These are phyloP conservation scores for Melopsittacus undulatus DNA, from an alignment of 2,797 vertebrate species.

Conservation along the genomic window DNA sequence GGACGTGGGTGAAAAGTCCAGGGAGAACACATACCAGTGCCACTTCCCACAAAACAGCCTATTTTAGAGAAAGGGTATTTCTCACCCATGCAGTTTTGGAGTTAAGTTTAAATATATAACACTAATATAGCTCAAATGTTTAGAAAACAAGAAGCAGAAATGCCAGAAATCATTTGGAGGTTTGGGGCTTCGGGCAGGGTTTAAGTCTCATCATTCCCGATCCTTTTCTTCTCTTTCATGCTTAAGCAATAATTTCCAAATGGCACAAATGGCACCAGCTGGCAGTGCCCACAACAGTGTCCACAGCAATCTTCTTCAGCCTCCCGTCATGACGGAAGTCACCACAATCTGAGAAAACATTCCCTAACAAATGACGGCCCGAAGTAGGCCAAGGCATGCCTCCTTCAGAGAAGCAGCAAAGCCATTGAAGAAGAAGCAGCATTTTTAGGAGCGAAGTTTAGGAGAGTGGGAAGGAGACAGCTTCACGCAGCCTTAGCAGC, in stretches of 20 bases:
- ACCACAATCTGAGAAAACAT: not conserved
- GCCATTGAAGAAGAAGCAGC: not conserved
- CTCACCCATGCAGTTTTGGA: not conserved
- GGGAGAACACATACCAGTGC: not conserved
- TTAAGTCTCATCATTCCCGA: not conserved
- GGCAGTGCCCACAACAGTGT: not conserved
- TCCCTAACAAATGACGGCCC: not conserved
- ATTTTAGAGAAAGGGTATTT: not conserved
- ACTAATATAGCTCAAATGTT: not conserved
- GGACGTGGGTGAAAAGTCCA: not conserved
- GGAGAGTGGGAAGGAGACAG: slow-evolving; percentile 49
- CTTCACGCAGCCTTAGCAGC: slow-evolving; percentile 25
- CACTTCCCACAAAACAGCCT: not conserved
- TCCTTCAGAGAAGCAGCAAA: slow-evolving; percentile 21
- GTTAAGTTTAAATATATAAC: not conserved
- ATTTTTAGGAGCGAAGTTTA: not conserved
- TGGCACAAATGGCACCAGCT: not conserved
- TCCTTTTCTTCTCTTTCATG: not conserved
- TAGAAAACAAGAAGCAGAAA: slow-evolving; percentile 1
- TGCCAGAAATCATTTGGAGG: not conserved
- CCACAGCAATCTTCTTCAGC: not conserved
- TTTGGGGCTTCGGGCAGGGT: not conserved
- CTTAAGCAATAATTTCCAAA: not conserved
- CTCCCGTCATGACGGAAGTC: slow-evolving; percentile 5
- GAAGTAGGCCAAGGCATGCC: not conserved